phyloP scores from a whole-genome alignment of 1,140 invertebrate genomes.

The Bombus waltoni region DNA sequence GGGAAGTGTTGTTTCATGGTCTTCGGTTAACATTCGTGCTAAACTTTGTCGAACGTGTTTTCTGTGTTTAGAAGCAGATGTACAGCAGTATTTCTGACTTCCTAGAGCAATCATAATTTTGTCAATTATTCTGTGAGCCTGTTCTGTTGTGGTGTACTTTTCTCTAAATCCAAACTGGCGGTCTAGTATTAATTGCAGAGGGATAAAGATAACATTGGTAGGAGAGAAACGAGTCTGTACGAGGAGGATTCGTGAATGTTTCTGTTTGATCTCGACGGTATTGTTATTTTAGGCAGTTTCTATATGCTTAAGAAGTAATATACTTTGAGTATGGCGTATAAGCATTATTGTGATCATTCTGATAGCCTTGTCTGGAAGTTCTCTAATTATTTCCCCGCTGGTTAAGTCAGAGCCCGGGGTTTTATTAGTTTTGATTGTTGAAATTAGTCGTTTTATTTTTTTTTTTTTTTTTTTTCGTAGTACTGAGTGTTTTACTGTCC shows the following conservation, averaged over 20 bases:
- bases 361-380: conserved; percentile 46
- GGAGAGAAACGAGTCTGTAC: too few species aligned
- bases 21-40: too few species aligned
- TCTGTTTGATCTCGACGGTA: too few species aligned
- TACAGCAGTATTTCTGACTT: background rate
- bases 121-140: conserved; percentile 37
- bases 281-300: too few species aligned
- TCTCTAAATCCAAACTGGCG: background rate
- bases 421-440: conserved; percentile 57
- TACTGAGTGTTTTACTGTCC: background rate
- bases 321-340: too few species aligned
- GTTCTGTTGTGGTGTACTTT: conserved; percentile 50
- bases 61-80: background rate
- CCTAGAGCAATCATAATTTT: background rate
- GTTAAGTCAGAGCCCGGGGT: conserved; percentile 67
- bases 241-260: too few species aligned
- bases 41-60: background rate
- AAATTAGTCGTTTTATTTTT: background rate
- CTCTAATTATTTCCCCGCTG: conserved; percentile 58
- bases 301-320: too few species aligned
- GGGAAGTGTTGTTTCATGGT: background rate
- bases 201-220: too few species aligned
- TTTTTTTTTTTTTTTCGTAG: too few species aligned
- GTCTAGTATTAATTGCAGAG: too few species aligned
- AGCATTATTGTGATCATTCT: too few species aligned